phyloP scores from a whole-genome alignment of 2,797 vertebrate species.

The Chelon auratus region DNA sequence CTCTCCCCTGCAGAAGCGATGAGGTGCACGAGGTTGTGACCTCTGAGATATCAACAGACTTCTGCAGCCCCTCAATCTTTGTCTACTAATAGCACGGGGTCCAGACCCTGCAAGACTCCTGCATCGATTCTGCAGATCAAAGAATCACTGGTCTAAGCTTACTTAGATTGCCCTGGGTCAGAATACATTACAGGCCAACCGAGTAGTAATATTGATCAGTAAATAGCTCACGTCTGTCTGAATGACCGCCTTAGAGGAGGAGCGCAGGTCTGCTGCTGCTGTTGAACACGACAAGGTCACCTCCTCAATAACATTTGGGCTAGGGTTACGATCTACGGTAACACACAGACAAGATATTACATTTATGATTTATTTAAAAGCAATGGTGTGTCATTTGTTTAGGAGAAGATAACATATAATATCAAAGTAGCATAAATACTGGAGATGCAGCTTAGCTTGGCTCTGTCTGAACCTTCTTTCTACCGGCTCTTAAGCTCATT shows the following conservation, averaged over 20 bases:
- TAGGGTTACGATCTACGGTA: not conserved
- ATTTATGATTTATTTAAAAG: not conserved
- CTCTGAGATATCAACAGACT: conserved; percentile 44
- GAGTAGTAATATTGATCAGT: conserved; percentile 61
- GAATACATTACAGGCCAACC: conserved; percentile 51
- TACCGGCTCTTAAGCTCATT: no score
- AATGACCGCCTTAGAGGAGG: conserved; percentile 16
- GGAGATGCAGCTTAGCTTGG: not conserved
- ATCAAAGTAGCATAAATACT: not conserved
- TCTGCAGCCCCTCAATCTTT: conserved; percentile 16
- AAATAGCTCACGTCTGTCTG: conserved; percentile 24
- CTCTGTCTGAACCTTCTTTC: no score
- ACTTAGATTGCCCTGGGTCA: conserved; percentile 57
- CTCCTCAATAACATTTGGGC: not conserved
- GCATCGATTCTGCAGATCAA: conserved; percentile 51
- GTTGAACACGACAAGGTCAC: conserved; percentile 14
- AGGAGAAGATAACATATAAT: not conserved
- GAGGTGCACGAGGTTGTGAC: conserved; percentile 36
- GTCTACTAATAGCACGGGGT: conserved; percentile 35
- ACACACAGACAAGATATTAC: not conserved
- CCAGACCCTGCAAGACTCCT: conserved; percentile 31
- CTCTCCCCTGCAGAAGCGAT: conserved; percentile 10
- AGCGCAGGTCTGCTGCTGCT: not conserved
- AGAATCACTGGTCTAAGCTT: conserved; percentile 56
- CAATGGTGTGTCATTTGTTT: not conserved